A percentile compares a stretch with the other conserved stretches of the same genome.
These are phyloP conservation scores for Chromobotia macracanthus DNA, from an alignment of 2,797 vertebrate species.

Conservation along the genomic window DNA sequence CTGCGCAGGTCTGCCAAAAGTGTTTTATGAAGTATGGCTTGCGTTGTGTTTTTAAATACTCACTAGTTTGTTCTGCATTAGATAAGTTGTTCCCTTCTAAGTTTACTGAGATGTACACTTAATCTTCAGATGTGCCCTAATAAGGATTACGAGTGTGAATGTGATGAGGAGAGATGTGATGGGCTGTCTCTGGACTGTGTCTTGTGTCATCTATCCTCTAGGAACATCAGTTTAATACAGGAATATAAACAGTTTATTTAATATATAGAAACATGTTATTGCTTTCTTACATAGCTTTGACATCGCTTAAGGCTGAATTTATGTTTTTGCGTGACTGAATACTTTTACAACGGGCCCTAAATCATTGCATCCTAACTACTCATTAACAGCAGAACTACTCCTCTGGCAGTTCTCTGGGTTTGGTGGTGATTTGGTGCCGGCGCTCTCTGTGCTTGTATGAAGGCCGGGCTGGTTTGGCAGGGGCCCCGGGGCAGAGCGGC, in stretches of 20 bases:
- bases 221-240: no score
- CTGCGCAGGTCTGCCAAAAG: no score
- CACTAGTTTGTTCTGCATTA: not conserved
- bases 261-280: no score
- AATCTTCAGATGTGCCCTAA: constrained; percentile 26
- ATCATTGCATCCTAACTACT: not conserved
- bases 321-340: not conserved
- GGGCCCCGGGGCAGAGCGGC: constrained; percentile 10
- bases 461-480: constrained; percentile 19
- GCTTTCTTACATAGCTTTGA: no score
- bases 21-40: no score
- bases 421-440: not conserved
- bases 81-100: not conserved
- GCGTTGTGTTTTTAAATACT: not conserved
- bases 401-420: not conserved
- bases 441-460: constrained; percentile 5
- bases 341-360: no score
- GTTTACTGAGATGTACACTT: constrained; percentile 16
- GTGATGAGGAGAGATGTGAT: constrained; percentile 10
- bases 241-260: no score
- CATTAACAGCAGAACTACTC: not conserved
- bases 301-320: no score
- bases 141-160: constrained; percentile 30
- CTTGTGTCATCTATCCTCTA: not conserved
- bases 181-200: not conserved